These are phyloP conservation scores for Clangula hyemalis DNA, from an alignment of 2,797 vertebrate genomes.

Conservation along the genomic window DNA sequence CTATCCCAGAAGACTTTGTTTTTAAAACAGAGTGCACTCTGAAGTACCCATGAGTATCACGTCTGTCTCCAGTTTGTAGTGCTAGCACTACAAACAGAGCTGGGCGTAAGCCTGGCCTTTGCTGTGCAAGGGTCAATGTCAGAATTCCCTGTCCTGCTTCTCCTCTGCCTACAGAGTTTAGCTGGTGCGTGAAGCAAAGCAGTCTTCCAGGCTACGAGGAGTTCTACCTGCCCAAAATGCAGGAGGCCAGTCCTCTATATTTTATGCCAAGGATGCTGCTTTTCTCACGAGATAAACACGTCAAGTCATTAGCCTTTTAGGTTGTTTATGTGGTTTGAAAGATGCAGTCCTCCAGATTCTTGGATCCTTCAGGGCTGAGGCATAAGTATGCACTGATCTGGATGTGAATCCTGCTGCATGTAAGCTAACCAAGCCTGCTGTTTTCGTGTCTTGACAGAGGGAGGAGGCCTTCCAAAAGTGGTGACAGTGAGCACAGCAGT, in stretches of 20 bases:
- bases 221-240: not conserved
- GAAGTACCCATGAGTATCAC: not conserved
- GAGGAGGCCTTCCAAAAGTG: constrained; percentile 77
- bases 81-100: not conserved
- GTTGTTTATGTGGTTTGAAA: not conserved
- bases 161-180: not conserved
- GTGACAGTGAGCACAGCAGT: constrained; percentile 88
- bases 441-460: constrained; percentile 78
- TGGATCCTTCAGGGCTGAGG: not conserved
- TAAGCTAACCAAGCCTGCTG: constrained; percentile 16
- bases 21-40: not conserved
- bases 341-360: not conserved
- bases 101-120: not conserved
- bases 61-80: not conserved
- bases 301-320: not conserved
- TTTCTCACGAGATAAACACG: not conserved
- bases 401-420: not conserved
- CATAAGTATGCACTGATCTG: not conserved
- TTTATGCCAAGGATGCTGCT: not conserved
- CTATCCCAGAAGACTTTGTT: not conserved
- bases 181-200: not conserved
- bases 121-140: accelerated
- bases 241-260: not conserved
- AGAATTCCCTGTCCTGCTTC: not conserved
- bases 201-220: not conserved